These are phyloP conservation scores for Lepus oiostolus DNA, from an alignment of 2,797 vertebrate species.

Conservation along the genomic window DNA sequence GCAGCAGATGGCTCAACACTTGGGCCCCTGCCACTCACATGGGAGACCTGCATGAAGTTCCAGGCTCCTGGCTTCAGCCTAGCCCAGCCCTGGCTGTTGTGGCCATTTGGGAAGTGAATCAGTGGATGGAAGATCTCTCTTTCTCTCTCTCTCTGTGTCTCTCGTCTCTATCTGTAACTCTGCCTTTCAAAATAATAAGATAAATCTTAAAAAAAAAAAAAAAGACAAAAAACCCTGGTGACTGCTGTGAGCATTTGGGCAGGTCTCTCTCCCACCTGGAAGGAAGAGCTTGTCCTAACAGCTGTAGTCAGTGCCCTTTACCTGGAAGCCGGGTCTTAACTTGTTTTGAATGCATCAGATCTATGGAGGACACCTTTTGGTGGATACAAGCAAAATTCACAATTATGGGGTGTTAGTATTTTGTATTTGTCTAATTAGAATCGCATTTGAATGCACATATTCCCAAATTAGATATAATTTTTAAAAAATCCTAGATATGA, in stretches of 20 bases:
- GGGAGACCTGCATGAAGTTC: too few species aligned
- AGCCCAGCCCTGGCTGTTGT: too few species aligned
- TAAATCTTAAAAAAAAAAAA: too few species aligned
- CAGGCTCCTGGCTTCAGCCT: too few species aligned
- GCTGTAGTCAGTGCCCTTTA: not conserved
- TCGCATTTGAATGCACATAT: not conserved
- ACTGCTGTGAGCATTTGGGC: not conserved
- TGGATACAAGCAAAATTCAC: constrained; percentile 18
- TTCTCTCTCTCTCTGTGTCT: too few species aligned
- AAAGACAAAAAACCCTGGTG: too few species aligned
- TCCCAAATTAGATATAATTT: not conserved
- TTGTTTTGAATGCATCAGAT: constrained; percentile 24
- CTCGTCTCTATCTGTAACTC: too few species aligned
- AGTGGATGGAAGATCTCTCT: too few species aligned
- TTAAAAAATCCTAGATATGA: not conserved
- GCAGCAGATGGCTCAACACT: too few species aligned
- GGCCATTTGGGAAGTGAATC: too few species aligned
- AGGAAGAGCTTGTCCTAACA: not conserved
- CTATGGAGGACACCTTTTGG: not conserved
- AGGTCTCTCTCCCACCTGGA: not conserved
- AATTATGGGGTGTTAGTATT: constrained; percentile 11
- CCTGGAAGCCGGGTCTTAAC: constrained; percentile 11
- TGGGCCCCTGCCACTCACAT: too few species aligned
- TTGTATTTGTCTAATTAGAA: constrained; percentile 42
- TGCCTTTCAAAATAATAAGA: too few species aligned